These are phyloP conservation scores for Leptinotarsa defecta DNA, from an alignment of 1,140 invertebrate species.

Conservation along the genomic window DNA sequence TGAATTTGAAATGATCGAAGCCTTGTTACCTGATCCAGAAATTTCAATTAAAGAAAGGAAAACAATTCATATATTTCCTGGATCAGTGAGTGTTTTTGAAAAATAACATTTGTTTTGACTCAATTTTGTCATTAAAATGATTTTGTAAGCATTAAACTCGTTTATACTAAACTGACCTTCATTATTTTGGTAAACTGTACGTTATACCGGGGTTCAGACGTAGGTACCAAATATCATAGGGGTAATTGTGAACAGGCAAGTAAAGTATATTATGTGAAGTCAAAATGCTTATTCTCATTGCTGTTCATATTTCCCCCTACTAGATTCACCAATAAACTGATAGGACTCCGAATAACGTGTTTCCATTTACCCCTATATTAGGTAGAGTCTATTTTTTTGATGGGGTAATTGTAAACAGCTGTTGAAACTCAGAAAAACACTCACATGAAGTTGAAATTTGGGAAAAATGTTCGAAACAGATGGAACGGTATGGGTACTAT, in stretches of 20 bases:
- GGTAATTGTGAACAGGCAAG: background rate
- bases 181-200: background rate
- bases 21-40: slow-evolving; percentile 5
- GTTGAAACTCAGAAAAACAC: too few species aligned
- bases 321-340: too few species aligned
- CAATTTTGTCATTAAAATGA: background rate
- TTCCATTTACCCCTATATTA: too few species aligned
- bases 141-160: slow-evolving; percentile 7
- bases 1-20: slow-evolving; percentile 4
- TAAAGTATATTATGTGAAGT: background rate
- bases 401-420: too few species aligned
- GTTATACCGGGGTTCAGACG: background rate
- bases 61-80: slow-evolving; percentile 5
- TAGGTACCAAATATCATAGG: slow-evolving; percentile 6
- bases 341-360: too few species aligned
- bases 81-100: background rate
- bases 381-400: too few species aligned
- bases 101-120: background rate
- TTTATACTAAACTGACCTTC: slow-evolving; percentile 1
- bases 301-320: too few species aligned
- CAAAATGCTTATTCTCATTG: background rate
- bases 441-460: too few species aligned
- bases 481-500: too few species aligned
- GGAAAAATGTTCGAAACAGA: too few species aligned
- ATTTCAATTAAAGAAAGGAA: slow-evolving; percentile 1